Evolutionary conservation across 2,797 vertebrate genomes (phyloP), one percentile per base, ranked within the genome.

Genomic region (Rhabdomys pumilio): DNA sequence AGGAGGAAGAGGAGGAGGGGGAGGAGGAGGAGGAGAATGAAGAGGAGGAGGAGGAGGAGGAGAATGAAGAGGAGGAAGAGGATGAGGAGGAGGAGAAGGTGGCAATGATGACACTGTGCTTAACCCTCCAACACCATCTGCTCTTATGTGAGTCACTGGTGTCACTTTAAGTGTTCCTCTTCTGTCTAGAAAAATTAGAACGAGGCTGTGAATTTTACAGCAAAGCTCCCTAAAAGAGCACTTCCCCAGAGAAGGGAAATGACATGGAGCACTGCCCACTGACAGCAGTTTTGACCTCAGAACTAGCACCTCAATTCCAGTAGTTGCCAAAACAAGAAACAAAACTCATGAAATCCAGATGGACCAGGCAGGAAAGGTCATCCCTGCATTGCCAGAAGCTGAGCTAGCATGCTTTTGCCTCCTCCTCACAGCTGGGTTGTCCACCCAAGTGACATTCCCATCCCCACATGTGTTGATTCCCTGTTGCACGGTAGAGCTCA

Each of bases 371-470:
- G 29, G 12, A 72, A 82, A 61, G 69, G 77, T 85, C 97, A 95
- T 83, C 91, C 38, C 53, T 6, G 92, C 24, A 85, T 47, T 96
- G 91, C 96, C 96, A 97, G 97, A 96, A 96, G 20, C 96, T 22
- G 97, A 96, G 91, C 96, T 77, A 94, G 96, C 67, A 38, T 53
- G 34, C 1, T 90, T 98, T 89, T n/a, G 75, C 90, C 86, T 95
- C 97, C 89, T 65, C 85, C 77, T 50, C 94, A 96, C 92, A 97
- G 97, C 97, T 97, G 98, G 97, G 94, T 91, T 75, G 9, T 82
- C 86, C 97, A 83, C 65, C 95, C 29, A 17, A 97, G 44, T 22
- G 76, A 96, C 12, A 57, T 94, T 26, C 90, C 12, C 83, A 65
- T n/a, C 0, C 0, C 94, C 97, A 98, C 97, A 97, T 96, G 97